phyloP scores from a whole-genome alignment of 2,113 vertebrate genomes.

The Chamaea fasciata region DNA sequence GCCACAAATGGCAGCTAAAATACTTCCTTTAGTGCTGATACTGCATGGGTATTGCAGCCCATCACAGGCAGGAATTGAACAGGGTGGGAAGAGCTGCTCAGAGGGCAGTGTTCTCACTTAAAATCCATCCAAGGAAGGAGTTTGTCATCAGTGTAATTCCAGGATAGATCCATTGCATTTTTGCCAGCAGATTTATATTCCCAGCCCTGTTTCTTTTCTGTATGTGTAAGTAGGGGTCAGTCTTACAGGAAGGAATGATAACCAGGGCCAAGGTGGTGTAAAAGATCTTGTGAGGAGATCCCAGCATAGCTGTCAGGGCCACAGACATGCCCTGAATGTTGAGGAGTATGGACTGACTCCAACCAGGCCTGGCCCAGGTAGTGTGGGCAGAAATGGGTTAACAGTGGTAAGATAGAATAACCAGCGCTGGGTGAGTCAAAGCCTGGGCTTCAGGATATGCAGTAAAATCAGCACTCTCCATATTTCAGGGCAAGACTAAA shows the following conservation, averaged over 20 bases:
- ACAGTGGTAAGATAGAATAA: neutral
- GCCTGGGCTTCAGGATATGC: neutral
- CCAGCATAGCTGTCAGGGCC: neutral
- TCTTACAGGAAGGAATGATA: neutral
- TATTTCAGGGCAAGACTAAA: neutral
- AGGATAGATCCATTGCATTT: neutral
- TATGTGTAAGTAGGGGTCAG: neutral
- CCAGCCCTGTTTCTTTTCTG: neutral
- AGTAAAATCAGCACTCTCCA: neutral
- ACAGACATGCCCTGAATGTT: neutral
- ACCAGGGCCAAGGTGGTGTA: neutral
- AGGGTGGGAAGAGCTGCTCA: neutral
- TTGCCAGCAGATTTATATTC: neutral
- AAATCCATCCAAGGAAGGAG: neutral
- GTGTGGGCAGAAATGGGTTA: neutral
- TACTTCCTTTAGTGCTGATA: neutral
- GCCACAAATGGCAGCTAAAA: neutral
- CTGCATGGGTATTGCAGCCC: neutral
- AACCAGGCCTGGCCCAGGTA: neutral
- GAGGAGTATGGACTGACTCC: neutral
- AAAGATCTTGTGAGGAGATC: neutral
- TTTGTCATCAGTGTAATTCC: neutral
- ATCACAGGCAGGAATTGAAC: neutral
- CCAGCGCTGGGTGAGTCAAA: neutral
- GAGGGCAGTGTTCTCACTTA: neutral